These are phyloP conservation scores for Salvelinus fontinalis DNA, from an alignment of 2,113 vertebrate species.

Conservation along the genomic window DNA sequence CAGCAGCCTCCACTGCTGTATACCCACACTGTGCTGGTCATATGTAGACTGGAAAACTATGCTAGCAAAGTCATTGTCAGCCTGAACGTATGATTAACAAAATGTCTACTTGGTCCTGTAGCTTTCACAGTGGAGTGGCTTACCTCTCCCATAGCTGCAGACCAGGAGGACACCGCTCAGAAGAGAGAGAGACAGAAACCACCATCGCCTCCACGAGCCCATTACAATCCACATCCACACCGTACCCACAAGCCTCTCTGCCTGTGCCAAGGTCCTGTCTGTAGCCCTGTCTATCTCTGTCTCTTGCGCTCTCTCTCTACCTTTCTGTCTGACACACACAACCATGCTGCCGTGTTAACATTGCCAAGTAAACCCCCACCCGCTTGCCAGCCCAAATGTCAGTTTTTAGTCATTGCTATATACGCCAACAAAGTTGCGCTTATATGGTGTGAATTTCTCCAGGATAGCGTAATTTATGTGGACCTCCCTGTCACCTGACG, in stretches of 20 bases:
- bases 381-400: background rate
- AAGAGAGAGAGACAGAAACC: conserved; percentile 37
- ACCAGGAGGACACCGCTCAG: conserved; percentile 51
- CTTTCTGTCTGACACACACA: background rate
- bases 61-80: background rate
- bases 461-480: background rate
- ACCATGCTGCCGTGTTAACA: background rate
- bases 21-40: background rate
- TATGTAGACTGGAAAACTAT: background rate
- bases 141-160: conserved; percentile 50
- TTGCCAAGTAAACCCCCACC: background rate
- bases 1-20: background rate
- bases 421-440: too few species aligned
- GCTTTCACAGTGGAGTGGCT: background rate
- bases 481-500: background rate
- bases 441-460: background rate
- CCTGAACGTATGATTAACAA: background rate
- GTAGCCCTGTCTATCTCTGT: background rate
- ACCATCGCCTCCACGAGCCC: conserved; percentile 35
- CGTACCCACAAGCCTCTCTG: conserved; percentile 6
- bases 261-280: background rate
- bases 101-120: background rate
- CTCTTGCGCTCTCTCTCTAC: background rate
- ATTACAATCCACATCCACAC: conserved; percentile 36
- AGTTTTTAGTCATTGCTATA: background rate